Conservation (phyloP, 2,797 vertebrate genomes). For the Gephyroberyx darwinii region DNA sequence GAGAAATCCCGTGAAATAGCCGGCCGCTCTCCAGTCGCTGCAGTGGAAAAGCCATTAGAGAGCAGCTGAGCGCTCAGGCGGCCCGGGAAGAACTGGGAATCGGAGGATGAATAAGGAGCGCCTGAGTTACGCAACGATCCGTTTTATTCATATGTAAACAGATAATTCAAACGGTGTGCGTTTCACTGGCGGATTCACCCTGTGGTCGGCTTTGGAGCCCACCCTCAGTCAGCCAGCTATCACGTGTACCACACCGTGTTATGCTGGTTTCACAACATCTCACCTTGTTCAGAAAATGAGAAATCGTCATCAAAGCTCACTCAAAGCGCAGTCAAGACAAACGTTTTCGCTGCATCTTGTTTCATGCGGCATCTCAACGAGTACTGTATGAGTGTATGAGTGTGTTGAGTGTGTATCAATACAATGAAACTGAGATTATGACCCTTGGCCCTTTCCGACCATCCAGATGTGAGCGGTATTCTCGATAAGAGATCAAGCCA, state of each 20-base stretch:
- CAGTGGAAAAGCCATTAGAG: conserved; percentile 76
- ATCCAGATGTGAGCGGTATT: conserved; percentile 56
- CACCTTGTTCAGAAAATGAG: neutral
- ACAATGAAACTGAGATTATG: too few species aligned
- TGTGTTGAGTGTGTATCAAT: neutral
- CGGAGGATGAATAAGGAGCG: conserved; percentile 52
- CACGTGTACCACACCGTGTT: conserved; percentile 4
- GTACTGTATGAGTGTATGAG: too few species aligned
- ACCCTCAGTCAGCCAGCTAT: conserved; percentile 26
- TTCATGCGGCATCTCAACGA: conserved; percentile 61
- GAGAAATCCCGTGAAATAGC: conserved; percentile 62
- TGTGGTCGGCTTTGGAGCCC: conserved; percentile 32
- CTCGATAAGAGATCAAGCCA: conserved; percentile 48
- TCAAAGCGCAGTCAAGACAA: conserved; percentile 56
- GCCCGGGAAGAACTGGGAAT: conserved; percentile 40
- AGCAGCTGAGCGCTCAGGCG: conserved; percentile 45
- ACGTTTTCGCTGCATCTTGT: conserved; percentile 19
- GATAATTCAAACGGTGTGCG: conserved; percentile 43
- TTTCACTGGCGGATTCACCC: conserved; percentile 40
- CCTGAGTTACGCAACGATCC: conserved; percentile 25
- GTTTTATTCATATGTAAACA: conserved; percentile 56
- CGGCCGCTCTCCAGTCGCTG: conserved; percentile 54
- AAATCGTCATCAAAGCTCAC: conserved; percentile 53
- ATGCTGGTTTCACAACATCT: conserved; percentile 48
- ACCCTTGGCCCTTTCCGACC: conserved; percentile 17